Conservation (phyloP, 2,888 invertebrate genomes). For the Argyresthia goedartella region DNA sequence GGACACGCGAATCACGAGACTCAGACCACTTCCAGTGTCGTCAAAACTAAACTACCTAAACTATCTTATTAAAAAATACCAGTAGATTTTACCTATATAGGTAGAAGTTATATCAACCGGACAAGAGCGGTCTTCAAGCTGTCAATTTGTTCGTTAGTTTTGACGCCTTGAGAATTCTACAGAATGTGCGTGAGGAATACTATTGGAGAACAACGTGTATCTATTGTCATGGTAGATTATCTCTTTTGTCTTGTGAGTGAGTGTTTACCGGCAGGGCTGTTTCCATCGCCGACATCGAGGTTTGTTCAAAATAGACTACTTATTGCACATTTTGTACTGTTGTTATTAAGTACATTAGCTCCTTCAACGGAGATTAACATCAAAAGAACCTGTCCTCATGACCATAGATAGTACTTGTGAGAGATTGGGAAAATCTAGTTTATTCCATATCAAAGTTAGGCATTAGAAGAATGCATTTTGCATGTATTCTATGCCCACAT, state of each 20-base stretch:
- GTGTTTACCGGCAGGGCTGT: conserved; percentile 59
- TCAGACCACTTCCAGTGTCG: too few relatives aligned
- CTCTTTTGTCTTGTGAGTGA: conserved; percentile 64
- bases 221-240: conserved; percentile 72
- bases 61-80: too few relatives aligned
- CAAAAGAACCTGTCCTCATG: conserved; percentile 66
- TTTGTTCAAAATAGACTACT: conserved; percentile 45
- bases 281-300: conserved; percentile 58
- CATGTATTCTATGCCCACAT: conserved; percentile 50
- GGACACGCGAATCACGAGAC: too few relatives aligned
- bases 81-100: too few relatives aligned
- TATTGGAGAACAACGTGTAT: conserved; percentile 56
- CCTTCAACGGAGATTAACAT: conserved; percentile 12
- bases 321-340: conserved; percentile 3
- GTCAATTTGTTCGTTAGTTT: background rate
- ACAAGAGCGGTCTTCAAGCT: background rate
- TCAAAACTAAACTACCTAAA: too few relatives aligned
- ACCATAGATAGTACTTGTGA: conserved; percentile 51
- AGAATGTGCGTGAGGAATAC: conserved; percentile 31
- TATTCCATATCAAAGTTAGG: conserved; percentile 36
- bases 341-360: background rate
- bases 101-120: too few relatives aligned
- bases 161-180: too few relatives aligned
- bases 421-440: conserved; percentile 17
- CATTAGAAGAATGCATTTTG: conserved; percentile 51